These are phyloP conservation scores for Propithecus coquereli DNA, from an alignment of 2,113 vertebrate genomes.

Conservation along the genomic window DNA sequence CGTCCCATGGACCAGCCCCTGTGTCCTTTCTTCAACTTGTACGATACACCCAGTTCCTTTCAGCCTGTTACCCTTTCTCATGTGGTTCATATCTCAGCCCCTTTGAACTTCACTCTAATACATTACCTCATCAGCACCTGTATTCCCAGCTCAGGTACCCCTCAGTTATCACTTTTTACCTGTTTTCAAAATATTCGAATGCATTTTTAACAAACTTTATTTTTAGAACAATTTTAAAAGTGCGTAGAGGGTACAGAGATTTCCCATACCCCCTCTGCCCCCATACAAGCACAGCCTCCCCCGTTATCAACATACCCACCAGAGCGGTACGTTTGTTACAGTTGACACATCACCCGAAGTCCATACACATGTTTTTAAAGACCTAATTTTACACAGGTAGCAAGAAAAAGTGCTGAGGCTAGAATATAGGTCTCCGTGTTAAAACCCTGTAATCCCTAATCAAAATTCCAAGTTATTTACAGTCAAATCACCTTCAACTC, in stretches of 20 bases:
- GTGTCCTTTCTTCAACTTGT: too few relatives aligned
- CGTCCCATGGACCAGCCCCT: too few relatives aligned
- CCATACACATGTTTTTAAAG: background rate
- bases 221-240: background rate
- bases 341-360: background rate
- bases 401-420: background rate
- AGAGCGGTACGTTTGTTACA: too few relatives aligned
- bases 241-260: background rate
- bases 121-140: background rate
- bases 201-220: background rate
- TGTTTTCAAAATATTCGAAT: background rate
- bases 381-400: background rate
- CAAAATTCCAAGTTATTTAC: background rate
- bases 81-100: background rate
- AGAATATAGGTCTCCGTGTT: background rate
- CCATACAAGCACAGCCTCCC: rapidly evolving
- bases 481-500: background rate
- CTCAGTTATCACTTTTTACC: background rate
- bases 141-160: background rate
- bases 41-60: background rate
- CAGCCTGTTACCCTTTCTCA: too few relatives aligned
- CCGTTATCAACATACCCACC: rapidly evolving
- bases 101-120: background rate
- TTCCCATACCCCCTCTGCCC: rapidly evolving
- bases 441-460: background rate